A percentile compares a stretch with the other conserved stretches of the same genome.
phyloP scores from a whole-genome alignment of 2,797 vertebrate species.

The Saxicola maurus region DNA sequence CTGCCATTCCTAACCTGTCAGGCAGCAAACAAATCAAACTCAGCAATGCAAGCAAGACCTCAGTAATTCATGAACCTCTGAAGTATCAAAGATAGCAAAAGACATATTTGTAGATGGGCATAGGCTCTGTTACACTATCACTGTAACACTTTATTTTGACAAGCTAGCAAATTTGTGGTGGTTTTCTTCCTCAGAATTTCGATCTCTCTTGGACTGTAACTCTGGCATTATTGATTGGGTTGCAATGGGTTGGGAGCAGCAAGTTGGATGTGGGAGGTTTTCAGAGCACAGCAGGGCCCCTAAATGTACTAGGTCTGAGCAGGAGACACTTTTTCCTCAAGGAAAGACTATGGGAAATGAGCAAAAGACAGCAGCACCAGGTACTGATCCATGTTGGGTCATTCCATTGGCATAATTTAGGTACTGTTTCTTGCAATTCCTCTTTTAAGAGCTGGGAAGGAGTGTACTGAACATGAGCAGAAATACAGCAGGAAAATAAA shows the following conservation, averaged over 20 bases:
- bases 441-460: background rate
- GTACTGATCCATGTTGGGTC: background rate
- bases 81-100: slow-evolving; percentile 12
- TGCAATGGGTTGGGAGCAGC: background rate
- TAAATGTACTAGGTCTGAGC: accelerated
- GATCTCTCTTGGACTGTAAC: background rate
- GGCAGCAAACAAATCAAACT: slow-evolving; percentile 9
- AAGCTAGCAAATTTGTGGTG: background rate
- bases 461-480: background rate
- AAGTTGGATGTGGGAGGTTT: background rate
- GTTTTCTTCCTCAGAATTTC: background rate
- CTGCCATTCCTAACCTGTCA: background rate
- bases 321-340: background rate
- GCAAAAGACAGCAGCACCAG: background rate
- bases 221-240: background rate
- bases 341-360: background rate
- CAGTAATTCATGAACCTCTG: background rate
- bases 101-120: background rate
- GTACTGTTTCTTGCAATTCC: background rate
- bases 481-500: background rate
- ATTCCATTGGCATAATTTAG: background rate
- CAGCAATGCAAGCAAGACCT: background rate
- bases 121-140: background rate
- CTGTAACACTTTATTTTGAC: slow-evolving; percentile 11
- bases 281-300: background rate